Percentiles rank a stretch among this genome's conserved stretches.
Conservation (phyloP, 1,140 invertebrate genomes). For the Macrocentrus cingulum region DNA sequence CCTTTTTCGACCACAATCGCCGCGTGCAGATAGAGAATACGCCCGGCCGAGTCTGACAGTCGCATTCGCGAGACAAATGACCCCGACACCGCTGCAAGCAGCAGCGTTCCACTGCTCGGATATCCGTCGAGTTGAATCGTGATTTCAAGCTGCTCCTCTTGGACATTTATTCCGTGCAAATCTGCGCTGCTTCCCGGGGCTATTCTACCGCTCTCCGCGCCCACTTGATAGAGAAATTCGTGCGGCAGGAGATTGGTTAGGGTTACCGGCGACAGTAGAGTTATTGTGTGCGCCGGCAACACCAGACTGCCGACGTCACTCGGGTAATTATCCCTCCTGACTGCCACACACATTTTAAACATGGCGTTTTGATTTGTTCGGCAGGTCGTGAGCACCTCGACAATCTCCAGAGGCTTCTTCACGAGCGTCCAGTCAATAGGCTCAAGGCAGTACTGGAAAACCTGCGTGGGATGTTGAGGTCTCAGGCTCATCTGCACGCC, state of each 20-base stretch:
- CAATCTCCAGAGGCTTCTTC: constrained; percentile 61
- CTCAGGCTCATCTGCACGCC: constrained; percentile 65
- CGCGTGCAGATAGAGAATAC: constrained; percentile 76
- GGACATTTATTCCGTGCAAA: constrained; percentile 58
- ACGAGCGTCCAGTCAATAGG: constrained; percentile 69
- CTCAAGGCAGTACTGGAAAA: constrained; percentile 65
- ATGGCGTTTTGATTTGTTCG: constrained; percentile 50
- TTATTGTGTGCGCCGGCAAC: constrained; percentile 84
- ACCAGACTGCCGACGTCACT: constrained; percentile 57
- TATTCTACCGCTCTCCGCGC: constrained; percentile 63
- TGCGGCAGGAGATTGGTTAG: constrained; percentile 78
- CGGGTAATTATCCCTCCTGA: constrained; percentile 80
- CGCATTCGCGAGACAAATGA: constrained; percentile 62
- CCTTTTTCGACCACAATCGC: constrained; percentile 60
- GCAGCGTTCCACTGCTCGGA: constrained; percentile 64
- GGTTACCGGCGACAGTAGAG: constrained; percentile 79
- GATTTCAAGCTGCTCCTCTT: constrained; percentile 69
- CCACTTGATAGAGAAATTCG: constrained; percentile 69
- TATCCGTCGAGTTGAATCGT: constrained; percentile 82
- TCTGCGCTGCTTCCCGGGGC: constrained; percentile 63
- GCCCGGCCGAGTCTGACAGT: constrained; percentile 70
- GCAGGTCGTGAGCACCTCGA: constrained; percentile 56
- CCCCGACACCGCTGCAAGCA: constrained; percentile 52
- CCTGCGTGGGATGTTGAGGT: constrained; percentile 54
- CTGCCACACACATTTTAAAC: constrained; percentile 74